Evolutionary conservation across 2,113 vertebrate species (phyloP).

Genomic region (Antennarius striatus): DNA sequence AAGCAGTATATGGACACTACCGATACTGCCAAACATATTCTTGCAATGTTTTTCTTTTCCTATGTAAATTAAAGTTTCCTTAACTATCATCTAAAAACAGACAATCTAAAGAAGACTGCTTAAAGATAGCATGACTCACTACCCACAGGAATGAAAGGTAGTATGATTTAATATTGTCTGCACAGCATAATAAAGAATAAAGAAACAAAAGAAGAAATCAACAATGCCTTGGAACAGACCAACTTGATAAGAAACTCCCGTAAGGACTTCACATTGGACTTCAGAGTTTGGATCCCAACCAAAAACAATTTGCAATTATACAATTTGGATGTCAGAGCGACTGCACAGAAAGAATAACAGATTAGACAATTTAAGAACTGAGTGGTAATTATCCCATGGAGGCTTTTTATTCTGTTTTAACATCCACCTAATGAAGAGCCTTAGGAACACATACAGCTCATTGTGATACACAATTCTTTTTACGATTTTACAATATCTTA

Average conservation of each 20-base stretch:
- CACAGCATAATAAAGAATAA: not conserved
- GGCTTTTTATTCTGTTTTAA: slow-evolving; percentile 27
- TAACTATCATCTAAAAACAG: not conserved
- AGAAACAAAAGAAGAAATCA: not conserved
- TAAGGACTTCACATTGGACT: slow-evolving; percentile 27
- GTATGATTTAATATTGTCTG: not conserved
- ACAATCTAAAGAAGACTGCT: not conserved
- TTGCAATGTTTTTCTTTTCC: too few species aligned
- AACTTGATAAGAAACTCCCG: slow-evolving; percentile 14
- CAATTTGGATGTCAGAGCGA: slow-evolving; percentile 27
- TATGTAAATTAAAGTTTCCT: not conserved
- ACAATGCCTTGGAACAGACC: slow-evolving; percentile 4
- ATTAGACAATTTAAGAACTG: slow-evolving; percentile 24
- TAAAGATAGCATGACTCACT: not conserved
- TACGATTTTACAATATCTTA: not conserved
- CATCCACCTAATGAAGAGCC: slow-evolving; percentile 6
- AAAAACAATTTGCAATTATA: slow-evolving; percentile 37
- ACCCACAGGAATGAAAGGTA: not conserved
- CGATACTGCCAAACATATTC: too few species aligned
- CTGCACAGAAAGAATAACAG: slow-evolving; percentile 20
- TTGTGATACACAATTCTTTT: not conserved
- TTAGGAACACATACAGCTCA: slow-evolving; percentile 9
- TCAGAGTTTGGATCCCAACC: slow-evolving; percentile 20
- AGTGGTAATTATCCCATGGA: slow-evolving; percentile 26
- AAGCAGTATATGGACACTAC: too few species aligned